A percentile compares a stretch with the other conserved stretches of the same genome.
Conservation (phyloP, 1,140 invertebrate species). For the Cardiocondyla obscurior region DNA sequence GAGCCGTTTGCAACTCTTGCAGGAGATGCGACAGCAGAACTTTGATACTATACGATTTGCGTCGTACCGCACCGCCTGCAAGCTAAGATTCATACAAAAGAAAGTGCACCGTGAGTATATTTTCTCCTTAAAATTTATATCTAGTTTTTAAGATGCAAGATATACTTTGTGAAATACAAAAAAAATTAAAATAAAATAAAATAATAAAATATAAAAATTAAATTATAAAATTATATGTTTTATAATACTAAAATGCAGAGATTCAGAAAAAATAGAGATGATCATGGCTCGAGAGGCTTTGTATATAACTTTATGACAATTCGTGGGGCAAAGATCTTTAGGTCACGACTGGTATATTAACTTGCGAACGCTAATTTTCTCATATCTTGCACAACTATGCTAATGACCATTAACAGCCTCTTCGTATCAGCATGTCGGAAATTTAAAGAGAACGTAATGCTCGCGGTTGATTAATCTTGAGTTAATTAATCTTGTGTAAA, state of each 20-base stretch:
- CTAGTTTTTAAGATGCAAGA: background rate
- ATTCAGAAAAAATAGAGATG: background rate
- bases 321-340: background rate
- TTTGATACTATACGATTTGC: conserved; percentile 98
- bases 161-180: background rate
- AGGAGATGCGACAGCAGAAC: conserved; percentile 95
- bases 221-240: background rate
- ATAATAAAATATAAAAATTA: background rate
- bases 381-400: background rate
- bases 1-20: conserved; percentile 88
- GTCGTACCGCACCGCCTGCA: conserved; percentile 98
- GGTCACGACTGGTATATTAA: background rate
- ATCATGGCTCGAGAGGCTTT: background rate
- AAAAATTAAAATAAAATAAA: background rate
- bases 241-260: background rate
- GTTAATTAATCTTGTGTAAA: background rate
- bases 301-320: background rate
- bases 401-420: background rate
- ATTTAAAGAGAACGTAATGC: background rate
- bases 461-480: background rate
- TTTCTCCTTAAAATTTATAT: background rate
- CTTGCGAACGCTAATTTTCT: conserved; percentile 22
- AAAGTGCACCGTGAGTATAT: conserved; percentile 93
- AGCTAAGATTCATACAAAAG: conserved; percentile 98
- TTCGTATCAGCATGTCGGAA: background rate